These are phyloP conservation scores for Columba livia DNA, from an alignment of 2,113 vertebrate species.

Conservation along the genomic window DNA sequence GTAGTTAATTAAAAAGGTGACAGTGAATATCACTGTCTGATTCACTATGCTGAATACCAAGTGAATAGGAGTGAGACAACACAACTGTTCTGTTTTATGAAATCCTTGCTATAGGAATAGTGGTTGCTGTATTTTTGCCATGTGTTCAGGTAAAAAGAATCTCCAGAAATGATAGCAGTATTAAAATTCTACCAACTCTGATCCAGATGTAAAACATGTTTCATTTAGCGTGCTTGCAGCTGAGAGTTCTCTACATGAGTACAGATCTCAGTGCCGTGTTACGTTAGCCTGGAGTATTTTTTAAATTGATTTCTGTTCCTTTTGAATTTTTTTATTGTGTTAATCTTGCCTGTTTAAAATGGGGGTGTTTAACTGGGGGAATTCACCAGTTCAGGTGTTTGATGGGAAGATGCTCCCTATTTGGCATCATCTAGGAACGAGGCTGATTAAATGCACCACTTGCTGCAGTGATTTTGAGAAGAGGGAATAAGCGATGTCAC, in stretches of 20 bases:
- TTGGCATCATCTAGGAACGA: neutral
- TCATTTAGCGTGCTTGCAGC: neutral
- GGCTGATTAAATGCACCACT: neutral
- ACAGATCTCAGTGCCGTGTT: neutral
- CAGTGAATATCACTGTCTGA: neutral
- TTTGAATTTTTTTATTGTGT: neutral
- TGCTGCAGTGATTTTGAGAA: slow-evolving; percentile 19
- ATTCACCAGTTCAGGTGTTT: neutral
- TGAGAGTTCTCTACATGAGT: neutral
- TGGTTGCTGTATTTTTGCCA: neutral
- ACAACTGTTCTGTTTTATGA: neutral
- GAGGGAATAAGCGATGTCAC: slow-evolving; percentile 10
- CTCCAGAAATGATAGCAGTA: neutral
- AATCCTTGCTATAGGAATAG: neutral
- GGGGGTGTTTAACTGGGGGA: neutral
- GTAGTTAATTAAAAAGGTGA: neutral
- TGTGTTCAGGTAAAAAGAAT: neutral
- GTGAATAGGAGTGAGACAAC: neutral
- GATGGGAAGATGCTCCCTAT: neutral
- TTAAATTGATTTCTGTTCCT: slow-evolving; percentile 5
- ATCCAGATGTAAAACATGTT: neutral
- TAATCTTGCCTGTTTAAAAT: neutral
- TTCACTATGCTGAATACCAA: neutral
- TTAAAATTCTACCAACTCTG: neutral
- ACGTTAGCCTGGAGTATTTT: neutral